These are phyloP conservation scores for Sarcophaga peregrina DNA, from an alignment of 1,140 invertebrate genomes.

Conservation along the genomic window DNA sequence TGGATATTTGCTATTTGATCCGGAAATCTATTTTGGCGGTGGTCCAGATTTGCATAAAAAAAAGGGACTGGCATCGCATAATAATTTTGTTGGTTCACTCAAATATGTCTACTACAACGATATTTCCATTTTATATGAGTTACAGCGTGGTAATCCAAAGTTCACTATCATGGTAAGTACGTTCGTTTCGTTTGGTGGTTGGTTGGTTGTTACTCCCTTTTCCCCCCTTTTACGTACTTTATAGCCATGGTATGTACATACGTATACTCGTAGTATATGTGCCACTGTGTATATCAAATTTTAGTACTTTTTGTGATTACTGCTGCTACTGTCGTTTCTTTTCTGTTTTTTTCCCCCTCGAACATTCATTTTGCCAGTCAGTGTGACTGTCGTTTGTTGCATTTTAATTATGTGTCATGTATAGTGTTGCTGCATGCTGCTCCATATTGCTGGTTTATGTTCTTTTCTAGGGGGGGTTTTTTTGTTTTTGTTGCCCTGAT, in stretches of 20 bases:
- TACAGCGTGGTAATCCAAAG: constrained; percentile 83
- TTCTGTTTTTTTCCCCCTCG: neutral
- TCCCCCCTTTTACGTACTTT: neutral
- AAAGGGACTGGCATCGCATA: constrained; percentile 77
- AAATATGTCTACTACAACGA: constrained; percentile 95
- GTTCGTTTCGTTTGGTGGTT: neutral
- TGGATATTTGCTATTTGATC: constrained; percentile 88
- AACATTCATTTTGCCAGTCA: neutral
- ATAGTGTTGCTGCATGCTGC: neutral
- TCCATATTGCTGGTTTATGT: neutral
- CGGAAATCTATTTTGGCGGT: constrained; percentile 91
- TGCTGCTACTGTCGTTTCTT: neutral
- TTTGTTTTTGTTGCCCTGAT: too few species aligned
- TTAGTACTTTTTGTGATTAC: too few species aligned
- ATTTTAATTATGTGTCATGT: constrained; percentile 27
- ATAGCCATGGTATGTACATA: too few species aligned
- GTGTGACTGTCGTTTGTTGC: neutral
- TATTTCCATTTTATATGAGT: constrained; percentile 87
- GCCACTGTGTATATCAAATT: neutral
- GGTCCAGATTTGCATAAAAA: constrained; percentile 83
- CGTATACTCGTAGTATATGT: neutral
- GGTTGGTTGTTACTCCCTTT: neutral
- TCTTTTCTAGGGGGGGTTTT: too few species aligned
- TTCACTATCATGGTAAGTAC: constrained; percentile 76
- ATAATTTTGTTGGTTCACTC: constrained; percentile 85